These are phyloP conservation scores for Arctocebus calabarensis DNA, from an alignment of 2,797 vertebrate species.

Conservation along the genomic window DNA sequence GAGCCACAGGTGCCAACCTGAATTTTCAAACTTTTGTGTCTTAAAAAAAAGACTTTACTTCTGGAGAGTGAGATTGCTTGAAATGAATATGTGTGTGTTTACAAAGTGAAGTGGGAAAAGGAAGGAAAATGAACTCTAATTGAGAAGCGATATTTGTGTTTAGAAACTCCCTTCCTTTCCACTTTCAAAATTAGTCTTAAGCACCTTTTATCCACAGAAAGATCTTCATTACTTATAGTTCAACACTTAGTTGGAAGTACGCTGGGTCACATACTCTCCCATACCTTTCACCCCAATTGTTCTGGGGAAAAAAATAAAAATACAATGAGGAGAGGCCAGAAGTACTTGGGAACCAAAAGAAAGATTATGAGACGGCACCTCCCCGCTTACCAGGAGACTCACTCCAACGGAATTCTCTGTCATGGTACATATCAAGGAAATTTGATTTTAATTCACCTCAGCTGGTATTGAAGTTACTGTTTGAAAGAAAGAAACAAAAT, in stretches of 20 bases:
- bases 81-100: slow-evolving; percentile 67
- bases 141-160: slow-evolving; percentile 57
- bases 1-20: not conserved
- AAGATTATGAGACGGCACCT: not conserved
- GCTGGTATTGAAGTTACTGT: slow-evolving; percentile 15
- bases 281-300: not conserved
- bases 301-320: not conserved
- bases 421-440: not conserved
- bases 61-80: slow-evolving; percentile 20
- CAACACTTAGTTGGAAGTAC: not conserved
- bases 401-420: not conserved
- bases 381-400: not conserved
- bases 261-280: not conserved
- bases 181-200: not conserved
- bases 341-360: not conserved
- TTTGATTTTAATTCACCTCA: slow-evolving; percentile 55
- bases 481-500: slow-evolving; percentile 46
- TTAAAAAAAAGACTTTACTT: slow-evolving; percentile 34
- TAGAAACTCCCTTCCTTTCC: slow-evolving; percentile 60
- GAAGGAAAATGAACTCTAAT: slow-evolving; percentile 39
- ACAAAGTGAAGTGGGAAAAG: slow-evolving; percentile 3
- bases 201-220: not conserved
- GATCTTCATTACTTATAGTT: not conserved
- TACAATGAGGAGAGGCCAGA: not conserved
- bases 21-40: slow-evolving; percentile 57